A percentile compares a stretch with the other conserved stretches of the same genome.
These are phyloP conservation scores for Scylla paramamosain DNA, from an alignment of 1,140 invertebrate species.

Conservation along the genomic window DNA sequence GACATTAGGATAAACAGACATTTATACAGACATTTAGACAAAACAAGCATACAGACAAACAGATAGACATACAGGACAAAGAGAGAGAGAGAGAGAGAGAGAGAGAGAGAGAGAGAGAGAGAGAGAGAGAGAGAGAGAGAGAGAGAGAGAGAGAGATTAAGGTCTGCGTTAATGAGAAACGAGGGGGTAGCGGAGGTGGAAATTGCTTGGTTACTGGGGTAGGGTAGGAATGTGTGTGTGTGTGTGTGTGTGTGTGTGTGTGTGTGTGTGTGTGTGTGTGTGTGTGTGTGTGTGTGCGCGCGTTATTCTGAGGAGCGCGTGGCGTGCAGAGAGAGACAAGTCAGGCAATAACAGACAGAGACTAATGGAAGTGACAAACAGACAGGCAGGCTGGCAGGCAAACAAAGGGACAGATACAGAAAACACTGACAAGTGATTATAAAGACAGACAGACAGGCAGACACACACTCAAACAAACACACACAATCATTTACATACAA, in stretches of 20 bases:
- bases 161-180: too few relatives aligned
- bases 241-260: constrained; percentile 1
- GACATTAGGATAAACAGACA: too few relatives aligned
- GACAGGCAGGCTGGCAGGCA: background rate
- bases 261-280: constrained; percentile 1
- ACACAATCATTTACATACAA: constrained; percentile 22
- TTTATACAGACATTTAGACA: too few relatives aligned
- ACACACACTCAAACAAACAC: constrained; percentile 23
- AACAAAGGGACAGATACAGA: background rate
- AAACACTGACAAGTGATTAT: background rate
- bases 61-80: background rate
- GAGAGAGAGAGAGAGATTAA: background rate
- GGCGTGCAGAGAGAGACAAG: background rate
- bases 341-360: constrained; percentile 6
- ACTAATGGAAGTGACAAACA: background rate
- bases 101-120: background rate
- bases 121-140: constrained; percentile 2
- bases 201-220: too few relatives aligned
- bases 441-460: constrained; percentile 37
- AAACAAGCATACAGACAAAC: too few relatives aligned
- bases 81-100: constrained; percentile 28
- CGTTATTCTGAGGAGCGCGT: background rate
- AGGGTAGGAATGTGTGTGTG: too few relatives aligned
- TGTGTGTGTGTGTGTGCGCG: background rate
- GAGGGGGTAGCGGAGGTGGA: too few relatives aligned